Percentiles rank a stretch among this genome's conserved stretches.
Evolutionary conservation across 2,797 vertebrate genomes (phyloP).

Genomic region (Aotus griseimembra): DNA sequence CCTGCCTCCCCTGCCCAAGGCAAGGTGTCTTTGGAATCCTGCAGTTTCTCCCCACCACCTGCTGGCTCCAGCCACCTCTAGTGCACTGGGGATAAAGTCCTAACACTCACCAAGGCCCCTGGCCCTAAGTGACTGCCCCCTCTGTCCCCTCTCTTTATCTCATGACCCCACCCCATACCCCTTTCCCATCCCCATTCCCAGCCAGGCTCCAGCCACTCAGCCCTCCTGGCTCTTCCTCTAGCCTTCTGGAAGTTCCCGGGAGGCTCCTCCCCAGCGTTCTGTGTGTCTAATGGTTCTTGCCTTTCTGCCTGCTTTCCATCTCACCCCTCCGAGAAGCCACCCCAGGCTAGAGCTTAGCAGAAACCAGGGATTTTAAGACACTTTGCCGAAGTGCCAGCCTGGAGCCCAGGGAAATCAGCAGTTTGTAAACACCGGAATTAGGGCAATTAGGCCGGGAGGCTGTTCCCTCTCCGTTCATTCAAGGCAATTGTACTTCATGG

Average conservation of each 20-base stretch:
- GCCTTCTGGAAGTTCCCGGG: not conserved
- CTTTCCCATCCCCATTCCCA: not conserved
- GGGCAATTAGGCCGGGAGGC: not conserved
- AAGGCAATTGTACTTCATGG: not conserved
- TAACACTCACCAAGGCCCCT: not conserved
- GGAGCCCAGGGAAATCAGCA: not conserved
- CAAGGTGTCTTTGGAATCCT: not conserved
- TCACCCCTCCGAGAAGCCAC: not conserved
- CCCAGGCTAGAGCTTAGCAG: not conserved
- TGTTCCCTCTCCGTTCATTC: not conserved
- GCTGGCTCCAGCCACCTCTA: not conserved
- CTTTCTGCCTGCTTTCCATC: not conserved
- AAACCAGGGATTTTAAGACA: not conserved
- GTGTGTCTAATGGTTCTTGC: not conserved
- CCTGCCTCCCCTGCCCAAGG: not conserved
- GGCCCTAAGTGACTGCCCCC: too few species aligned
- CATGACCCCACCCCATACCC: not conserved
- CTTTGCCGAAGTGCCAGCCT: not conserved
- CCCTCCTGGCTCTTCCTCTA: not conserved
- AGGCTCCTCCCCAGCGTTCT: not conserved
- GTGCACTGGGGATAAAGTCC: not conserved
- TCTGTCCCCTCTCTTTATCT: not conserved
- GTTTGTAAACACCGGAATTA: not conserved
- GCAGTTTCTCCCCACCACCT: not conserved
- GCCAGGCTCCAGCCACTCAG: not conserved